Evolutionary conservation across 1,140 invertebrate species (phyloP), one percentile per base, ranked within the genome.

Genomic region (Meloidogyne hapla): DNA sequence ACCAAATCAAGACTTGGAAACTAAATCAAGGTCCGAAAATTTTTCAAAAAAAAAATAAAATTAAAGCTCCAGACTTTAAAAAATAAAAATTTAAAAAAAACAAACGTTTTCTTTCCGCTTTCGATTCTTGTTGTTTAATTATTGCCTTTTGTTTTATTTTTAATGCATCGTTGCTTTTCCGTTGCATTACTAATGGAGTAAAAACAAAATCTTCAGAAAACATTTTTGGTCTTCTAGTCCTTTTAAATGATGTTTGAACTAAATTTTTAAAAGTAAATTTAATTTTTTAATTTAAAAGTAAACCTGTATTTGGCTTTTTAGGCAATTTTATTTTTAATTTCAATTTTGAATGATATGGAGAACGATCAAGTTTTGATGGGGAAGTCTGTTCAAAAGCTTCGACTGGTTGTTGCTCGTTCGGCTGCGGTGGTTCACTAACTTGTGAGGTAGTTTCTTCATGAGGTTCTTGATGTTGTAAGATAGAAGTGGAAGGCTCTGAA

Each of bases 181-280:
- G 21, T n/a, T 56, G 68, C 2, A 40, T n/a, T 72, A 62, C 63
- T 72, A 38, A 21, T 0, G 45, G 71, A 64, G 21, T 25, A 28
- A 56, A 73, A 26, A 73, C 71, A 73, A 26, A 73, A n/a, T 73
- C 71, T 26, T 63, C 71, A n/a, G 56, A 64, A 18, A 25, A 63
- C 38, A 15, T 21, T n/a, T 56, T 26, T 21, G 71, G 71, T 26
- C 71, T 61, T 25, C 71, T 63, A 8, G 48, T 40, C 48, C 38
- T 23, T 73, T 73, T 38, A 73, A 12, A 15, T 25, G 56, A 12
- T 61, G 62, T 18, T 70, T 25, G 69, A 63, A 26, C 28, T 45
- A 45, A 28, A 18, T 70, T 21, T n/a, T 23, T 62, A 69, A 28
- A 42, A 28, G 25, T 33, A 62, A 61, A 21, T 15, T 71, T n/a